Conservation (phyloP, 2,888 invertebrate species). For the Volucella inanis region DNA sequence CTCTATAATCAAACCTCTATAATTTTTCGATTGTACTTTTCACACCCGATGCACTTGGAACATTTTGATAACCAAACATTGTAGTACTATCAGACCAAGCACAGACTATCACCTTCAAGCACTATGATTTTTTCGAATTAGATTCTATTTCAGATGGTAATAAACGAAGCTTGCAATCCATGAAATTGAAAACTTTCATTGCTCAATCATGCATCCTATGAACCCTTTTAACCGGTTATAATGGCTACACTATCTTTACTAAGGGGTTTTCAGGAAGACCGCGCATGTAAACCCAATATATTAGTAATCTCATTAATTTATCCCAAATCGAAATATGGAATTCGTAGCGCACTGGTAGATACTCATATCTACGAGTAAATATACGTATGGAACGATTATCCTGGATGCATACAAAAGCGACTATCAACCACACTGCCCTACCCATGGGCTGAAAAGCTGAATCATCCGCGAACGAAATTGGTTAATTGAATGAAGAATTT, state of each 20-base stretch:
- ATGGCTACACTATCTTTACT: background rate
- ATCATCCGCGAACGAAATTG: constrained; percentile 47
- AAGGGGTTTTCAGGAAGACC: background rate
- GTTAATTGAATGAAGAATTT: constrained; percentile 64
- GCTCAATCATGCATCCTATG: background rate
- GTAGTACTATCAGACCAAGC: too few relatives aligned
- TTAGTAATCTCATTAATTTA: constrained; percentile 43
- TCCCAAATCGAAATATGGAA: constrained; percentile 18
- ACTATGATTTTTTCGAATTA: constrained; percentile 11
- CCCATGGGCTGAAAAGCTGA: background rate
- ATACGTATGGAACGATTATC: too few relatives aligned
- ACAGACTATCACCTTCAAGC: too few relatives aligned
- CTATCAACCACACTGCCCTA: background rate
- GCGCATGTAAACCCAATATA: constrained; percentile 15
- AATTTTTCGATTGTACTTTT: too few relatives aligned
- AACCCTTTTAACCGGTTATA: background rate
- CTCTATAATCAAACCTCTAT: too few relatives aligned
- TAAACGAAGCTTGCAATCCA: constrained; percentile 34
- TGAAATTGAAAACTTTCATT: constrained; percentile 53
- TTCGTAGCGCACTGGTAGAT: background rate
- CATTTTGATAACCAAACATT: too few relatives aligned
- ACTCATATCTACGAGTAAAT: background rate
- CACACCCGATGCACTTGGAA: too few relatives aligned
- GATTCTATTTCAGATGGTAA: constrained; percentile 38
- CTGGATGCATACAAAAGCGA: background rate